phyloP scores from a whole-genome alignment of 2,888 invertebrate genomes.

The Prosapia bicincta region DNA sequence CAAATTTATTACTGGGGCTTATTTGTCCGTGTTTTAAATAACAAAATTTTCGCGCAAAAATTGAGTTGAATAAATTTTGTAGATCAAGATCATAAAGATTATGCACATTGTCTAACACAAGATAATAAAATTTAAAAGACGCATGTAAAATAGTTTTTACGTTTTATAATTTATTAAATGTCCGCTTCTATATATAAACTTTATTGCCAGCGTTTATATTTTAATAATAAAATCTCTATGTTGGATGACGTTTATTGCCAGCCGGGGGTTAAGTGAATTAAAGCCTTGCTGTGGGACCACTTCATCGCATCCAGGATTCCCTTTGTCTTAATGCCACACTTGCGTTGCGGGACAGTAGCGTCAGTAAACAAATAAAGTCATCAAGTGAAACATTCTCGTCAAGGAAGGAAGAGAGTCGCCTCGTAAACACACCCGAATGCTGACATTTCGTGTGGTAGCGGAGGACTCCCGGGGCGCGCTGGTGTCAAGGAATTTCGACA shows the following conservation, averaged over 20 bases:
- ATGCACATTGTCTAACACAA: background rate
- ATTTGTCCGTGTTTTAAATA: no score
- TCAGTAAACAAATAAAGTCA: background rate
- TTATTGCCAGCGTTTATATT: background rate
- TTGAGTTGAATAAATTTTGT: no score
- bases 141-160: background rate
- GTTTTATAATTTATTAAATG: background rate
- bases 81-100: background rate
- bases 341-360: background rate
- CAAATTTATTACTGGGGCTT: no score
- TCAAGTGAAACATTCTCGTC: background rate
- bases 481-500: slow-evolving; percentile 24
- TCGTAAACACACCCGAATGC: background rate
- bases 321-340: background rate
- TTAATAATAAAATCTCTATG: background rate
- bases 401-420: background rate
- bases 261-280: background rate
- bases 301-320: background rate
- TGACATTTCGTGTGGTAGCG: background rate
- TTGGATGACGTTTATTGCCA: background rate
- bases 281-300: background rate
- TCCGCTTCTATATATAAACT: background rate
- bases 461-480: slow-evolving; percentile 6
- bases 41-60: no score
- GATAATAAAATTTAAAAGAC: background rate